phyloP scores from a whole-genome alignment of 2,888 invertebrate species.

The Calameuta filiformis region DNA sequence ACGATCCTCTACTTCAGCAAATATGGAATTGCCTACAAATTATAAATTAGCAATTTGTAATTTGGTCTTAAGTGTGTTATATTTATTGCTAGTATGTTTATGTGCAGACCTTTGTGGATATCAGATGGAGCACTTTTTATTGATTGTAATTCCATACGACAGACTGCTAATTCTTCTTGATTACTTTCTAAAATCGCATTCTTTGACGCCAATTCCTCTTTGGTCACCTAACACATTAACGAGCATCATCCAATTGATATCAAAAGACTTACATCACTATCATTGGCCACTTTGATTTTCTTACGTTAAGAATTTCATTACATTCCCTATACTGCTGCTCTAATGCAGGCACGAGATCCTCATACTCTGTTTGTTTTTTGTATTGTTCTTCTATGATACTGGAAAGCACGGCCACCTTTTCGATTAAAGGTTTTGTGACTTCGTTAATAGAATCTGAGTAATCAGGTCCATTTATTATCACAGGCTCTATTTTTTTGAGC shows the following conservation, averaged over 20 bases:
- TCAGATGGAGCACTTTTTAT: slow-evolving; percentile 36
- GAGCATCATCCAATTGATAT: background rate
- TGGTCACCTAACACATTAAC: slow-evolving; percentile 20
- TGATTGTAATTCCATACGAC: slow-evolving; percentile 39
- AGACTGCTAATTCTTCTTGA: slow-evolving; percentile 40
- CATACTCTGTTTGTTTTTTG: background rate
- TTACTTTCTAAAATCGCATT: slow-evolving; percentile 37
- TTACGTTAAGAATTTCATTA: slow-evolving; percentile 29
- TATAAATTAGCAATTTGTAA: background rate
- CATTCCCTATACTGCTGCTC: slow-evolving; percentile 29
- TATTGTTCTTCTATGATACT: background rate
- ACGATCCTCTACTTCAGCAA: slow-evolving; percentile 58
- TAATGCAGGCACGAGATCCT: background rate
- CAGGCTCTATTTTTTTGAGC: background rate
- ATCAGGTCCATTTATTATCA: background rate
- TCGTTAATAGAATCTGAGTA: background rate
- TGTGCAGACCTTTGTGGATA: slow-evolving; percentile 40
- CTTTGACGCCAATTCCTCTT: slow-evolving; percentile 34
- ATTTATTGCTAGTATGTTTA: background rate
- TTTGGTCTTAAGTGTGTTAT: background rate
- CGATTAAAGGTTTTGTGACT: background rate
- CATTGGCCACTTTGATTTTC: background rate
- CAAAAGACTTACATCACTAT: background rate
- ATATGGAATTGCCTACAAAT: slow-evolving; percentile 52
- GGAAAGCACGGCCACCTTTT: background rate